Evolutionary conservation across 2,113 vertebrate species (phyloP), one percentile per base, ranked within the genome.

Genomic region (Martes martes): DNA sequence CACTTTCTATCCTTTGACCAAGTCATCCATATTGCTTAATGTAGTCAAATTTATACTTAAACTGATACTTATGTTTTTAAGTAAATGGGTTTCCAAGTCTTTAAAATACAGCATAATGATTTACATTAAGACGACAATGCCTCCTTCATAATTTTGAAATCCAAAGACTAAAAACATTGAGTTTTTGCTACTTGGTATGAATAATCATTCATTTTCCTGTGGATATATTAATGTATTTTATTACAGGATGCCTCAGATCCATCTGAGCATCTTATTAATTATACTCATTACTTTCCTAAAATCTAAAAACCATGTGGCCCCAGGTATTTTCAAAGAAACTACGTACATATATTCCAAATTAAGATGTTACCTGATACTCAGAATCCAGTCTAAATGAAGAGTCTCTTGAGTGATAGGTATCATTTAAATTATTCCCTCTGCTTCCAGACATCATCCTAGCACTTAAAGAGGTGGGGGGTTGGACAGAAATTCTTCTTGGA

Each of bases 321-420:
- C 47, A 45, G 85, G 6, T 16, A 45, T 85, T 97, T 57, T 83
- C 6, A 82, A 86, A 78, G 42, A 80, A 31, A 80, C 31, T 47
- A 1, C 78, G 6, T n/a, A 73, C 4, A 87, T 42, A 88, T 81
- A 97, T 95, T 36, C 11, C 83, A 94, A 97, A 82, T 96, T 87
- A 98, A 95, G 78, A 67, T 45, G 28, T 97, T 99, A 99, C 99
- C 99, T 99, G 99, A 98, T 99, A 99, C 91, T 99, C 99, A 39
- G 99, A 96, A 88, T 99, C 99, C 80, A 99, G 96, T 98, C 99
- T 99, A 98, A 99, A 99, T 23, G 99, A 97, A 39, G 99, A 97
- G 2, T 99, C 98, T 98, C 99, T 99, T 23, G 99, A 95, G 76
- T 98, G 99, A 96, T 98, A 99, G 33, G 99, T 99, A 86, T 98